phyloP scores from a whole-genome alignment of 2,113 vertebrate genomes.

The Trematomus loennbergii region DNA sequence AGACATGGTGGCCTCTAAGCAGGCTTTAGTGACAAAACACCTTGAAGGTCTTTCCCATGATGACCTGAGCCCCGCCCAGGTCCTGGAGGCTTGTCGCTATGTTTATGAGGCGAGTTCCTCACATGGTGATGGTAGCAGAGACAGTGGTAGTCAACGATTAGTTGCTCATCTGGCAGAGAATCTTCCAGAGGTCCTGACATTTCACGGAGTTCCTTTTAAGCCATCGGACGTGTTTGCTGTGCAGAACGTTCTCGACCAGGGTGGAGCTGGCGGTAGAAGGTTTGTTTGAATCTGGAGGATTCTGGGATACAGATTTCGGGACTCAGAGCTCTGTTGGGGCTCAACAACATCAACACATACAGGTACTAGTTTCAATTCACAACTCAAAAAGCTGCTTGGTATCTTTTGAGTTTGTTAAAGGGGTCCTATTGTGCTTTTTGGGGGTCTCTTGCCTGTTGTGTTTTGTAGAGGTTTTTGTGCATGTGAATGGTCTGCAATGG shows the following conservation, averaged over 20 bases:
- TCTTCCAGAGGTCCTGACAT: conserved; percentile 84
- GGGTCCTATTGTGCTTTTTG: too few species aligned
- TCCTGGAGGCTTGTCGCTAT: conserved; percentile 90
- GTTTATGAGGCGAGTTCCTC: conserved; percentile 82
- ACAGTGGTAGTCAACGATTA: conserved; percentile 40
- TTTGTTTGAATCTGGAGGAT: conserved; percentile 87
- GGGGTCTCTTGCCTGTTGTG: too few species aligned
- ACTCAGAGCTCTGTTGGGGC: conserved; percentile 83
- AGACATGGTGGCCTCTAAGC: conserved; percentile 68
- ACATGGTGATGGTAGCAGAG: conserved; percentile 30
- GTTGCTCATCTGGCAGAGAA: conserved; percentile 79
- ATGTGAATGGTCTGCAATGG: too few species aligned
- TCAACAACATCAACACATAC: conserved; percentile 85
- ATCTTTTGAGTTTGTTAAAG: neutral
- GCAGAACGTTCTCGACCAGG: conserved; percentile 77
- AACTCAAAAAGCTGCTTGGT: neutral
- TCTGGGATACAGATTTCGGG: conserved; percentile 86
- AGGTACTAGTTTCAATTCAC: conserved; percentile 81
- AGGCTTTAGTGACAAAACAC: conserved; percentile 79
- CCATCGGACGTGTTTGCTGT: conserved; percentile 86
- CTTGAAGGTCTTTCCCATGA: conserved; percentile 80
- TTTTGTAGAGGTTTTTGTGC: too few species aligned
- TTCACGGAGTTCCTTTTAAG: conserved; percentile 84
- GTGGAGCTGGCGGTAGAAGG: conserved; percentile 69
- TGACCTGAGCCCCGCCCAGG: conserved; percentile 77